These are phyloP conservation scores for Natator depressus DNA, from an alignment of 2,113 vertebrate genomes.

Conservation along the genomic window DNA sequence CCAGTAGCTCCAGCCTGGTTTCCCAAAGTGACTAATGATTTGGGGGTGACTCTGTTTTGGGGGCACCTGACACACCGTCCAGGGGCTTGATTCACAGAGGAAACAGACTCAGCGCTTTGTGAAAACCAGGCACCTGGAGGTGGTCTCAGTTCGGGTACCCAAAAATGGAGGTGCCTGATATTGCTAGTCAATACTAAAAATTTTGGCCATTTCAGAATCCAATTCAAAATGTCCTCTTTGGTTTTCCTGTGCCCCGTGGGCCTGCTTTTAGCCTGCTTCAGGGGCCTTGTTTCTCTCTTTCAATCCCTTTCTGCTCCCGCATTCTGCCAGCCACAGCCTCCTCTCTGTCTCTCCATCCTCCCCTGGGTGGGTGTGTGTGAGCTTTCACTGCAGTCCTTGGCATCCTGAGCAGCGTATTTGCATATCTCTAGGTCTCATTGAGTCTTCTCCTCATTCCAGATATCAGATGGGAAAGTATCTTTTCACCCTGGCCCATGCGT, in stretches of 20 bases:
- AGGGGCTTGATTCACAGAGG: not conserved
- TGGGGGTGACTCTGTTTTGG: not conserved
- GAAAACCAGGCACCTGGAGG: not conserved
- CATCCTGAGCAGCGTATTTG: not conserved
- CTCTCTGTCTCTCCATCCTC: conserved; percentile 3
- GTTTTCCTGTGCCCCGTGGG: not conserved
- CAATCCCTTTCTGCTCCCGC: not conserved
- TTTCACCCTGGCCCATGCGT: not conserved
- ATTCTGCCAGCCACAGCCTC: conserved; percentile 28
- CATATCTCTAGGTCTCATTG: not conserved
- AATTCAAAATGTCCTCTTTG: not conserved
- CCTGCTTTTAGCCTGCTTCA: not conserved
- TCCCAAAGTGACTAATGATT: not conserved
- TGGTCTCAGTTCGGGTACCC: not conserved
- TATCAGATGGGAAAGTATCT: not conserved
- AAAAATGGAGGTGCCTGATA: not conserved
- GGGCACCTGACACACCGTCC: not conserved
- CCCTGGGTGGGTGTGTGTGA: not conserved
- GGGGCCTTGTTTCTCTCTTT: not conserved
- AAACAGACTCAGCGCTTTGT: not conserved
- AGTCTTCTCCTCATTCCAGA: not conserved
- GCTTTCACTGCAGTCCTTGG: not conserved
- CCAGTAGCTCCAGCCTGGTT: not conserved
- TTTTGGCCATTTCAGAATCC: not conserved
- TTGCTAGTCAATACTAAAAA: not conserved